Evolutionary conservation across 2,113 vertebrate genomes (phyloP).

Genomic region (Notothenia rossii): DNA sequence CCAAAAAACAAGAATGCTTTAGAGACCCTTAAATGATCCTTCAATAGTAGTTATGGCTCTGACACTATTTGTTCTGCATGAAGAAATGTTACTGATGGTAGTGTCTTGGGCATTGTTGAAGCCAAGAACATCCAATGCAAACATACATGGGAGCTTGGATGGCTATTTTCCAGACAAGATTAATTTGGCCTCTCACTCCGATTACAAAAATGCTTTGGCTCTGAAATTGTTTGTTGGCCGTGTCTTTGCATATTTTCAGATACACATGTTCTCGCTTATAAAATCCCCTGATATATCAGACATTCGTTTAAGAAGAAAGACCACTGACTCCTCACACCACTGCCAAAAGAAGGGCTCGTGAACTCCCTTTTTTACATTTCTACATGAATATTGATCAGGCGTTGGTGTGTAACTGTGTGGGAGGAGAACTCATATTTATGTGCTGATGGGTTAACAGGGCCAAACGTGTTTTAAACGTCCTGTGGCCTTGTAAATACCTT

Average conservation of each 20-base stretch:
- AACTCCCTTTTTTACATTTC: background rate
- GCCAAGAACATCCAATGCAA: background rate
- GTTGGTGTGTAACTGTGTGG: slow-evolving; percentile 13
- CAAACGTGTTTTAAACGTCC: slow-evolving; percentile 80
- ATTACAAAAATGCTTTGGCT: slow-evolving; percentile 45
- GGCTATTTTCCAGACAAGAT: slow-evolving; percentile 14
- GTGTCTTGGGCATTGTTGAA: background rate
- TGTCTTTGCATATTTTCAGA: slow-evolving; percentile 55
- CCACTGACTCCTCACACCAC: slow-evolving; percentile 4
- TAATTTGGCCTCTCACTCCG: slow-evolving; percentile 20
- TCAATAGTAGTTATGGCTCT: slow-evolving; percentile 14
- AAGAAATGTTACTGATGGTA: background rate
- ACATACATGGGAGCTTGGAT: slow-evolving; percentile 12
- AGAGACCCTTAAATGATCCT: slow-evolving; percentile 47
- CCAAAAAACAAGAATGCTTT: slow-evolving; percentile 31
- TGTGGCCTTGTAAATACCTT: slow-evolving; percentile 79
- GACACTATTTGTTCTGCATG: background rate
- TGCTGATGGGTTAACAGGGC: slow-evolving; percentile 58
- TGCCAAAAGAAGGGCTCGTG: background rate
- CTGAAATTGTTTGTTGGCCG: slow-evolving; percentile 55
- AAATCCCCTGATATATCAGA: slow-evolving; percentile 39
- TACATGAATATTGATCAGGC: slow-evolving; percentile 12
- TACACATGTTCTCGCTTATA: slow-evolving; percentile 48
- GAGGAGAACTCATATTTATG: slow-evolving; percentile 32
- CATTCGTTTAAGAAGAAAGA: background rate